These are phyloP conservation scores for Lepidochrysops patricia DNA, from an alignment of 2,888 invertebrate species.

Conservation along the genomic window DNA sequence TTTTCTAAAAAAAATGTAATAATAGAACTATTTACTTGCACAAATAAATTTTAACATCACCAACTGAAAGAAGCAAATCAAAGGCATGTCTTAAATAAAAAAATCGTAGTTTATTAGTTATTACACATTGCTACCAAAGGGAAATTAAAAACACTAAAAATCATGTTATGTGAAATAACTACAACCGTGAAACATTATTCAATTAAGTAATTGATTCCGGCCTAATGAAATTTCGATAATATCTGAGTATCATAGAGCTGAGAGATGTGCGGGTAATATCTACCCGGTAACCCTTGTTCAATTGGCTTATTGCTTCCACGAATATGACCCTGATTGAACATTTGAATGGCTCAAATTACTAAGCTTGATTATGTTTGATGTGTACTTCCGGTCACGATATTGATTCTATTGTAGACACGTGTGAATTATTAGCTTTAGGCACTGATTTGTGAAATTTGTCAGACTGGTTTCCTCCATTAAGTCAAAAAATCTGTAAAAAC, in stretches of 20 bases:
- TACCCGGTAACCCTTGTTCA: slow-evolving; percentile 21
- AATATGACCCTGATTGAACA: slow-evolving; percentile 45
- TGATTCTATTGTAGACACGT: slow-evolving; percentile 9
- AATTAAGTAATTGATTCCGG: not conserved
- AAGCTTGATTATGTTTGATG: slow-evolving; percentile 52
- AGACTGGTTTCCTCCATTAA: too few relatives aligned
- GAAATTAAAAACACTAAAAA: too few relatives aligned
- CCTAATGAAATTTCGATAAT: not conserved
- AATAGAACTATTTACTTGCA: too few relatives aligned
- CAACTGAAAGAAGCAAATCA: too few relatives aligned
- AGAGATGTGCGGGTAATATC: slow-evolving; percentile 34
- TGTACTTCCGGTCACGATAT: slow-evolving; percentile 42
- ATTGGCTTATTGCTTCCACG: slow-evolving; percentile 30
- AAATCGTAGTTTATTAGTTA: too few relatives aligned
- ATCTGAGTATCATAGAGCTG: not conserved
- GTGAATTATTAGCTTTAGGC: not conserved
- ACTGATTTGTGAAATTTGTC: not conserved
- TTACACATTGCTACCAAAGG: too few relatives aligned
- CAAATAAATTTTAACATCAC: too few relatives aligned
- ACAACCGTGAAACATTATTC: not conserved
- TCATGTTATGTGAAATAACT: not conserved
- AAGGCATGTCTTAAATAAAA: too few relatives aligned
- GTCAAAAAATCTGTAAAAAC: too few relatives aligned
- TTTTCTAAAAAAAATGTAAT: too few relatives aligned
- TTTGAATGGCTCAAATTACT: slow-evolving; percentile 54